Conservation (phyloP, 2,797 vertebrate genomes). For the Coracias cyanogaster region DNA sequence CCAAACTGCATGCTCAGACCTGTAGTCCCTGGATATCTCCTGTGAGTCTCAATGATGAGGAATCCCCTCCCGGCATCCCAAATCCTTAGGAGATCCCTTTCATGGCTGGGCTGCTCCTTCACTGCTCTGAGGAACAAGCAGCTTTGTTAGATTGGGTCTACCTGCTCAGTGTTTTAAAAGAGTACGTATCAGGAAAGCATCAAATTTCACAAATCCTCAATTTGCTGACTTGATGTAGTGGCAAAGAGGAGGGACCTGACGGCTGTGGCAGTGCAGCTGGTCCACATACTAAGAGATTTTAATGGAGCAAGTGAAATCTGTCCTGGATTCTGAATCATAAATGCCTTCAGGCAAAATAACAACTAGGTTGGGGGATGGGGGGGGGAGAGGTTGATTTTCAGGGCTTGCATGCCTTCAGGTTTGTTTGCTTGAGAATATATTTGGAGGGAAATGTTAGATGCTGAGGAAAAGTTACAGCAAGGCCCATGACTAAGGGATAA, state of each 20-base stretch:
- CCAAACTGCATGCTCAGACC: not conserved
- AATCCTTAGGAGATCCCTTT: not conserved
- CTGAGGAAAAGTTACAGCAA: constrained; percentile 48
- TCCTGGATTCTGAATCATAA: constrained; percentile 27
- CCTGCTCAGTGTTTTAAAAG: not conserved
- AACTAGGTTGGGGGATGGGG: too few species aligned
- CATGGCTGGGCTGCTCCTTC: not conserved
- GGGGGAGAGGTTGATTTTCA: constrained; percentile 34
- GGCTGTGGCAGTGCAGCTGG: not conserved
- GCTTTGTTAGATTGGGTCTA: not conserved
- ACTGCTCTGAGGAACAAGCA: not conserved
- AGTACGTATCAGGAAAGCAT: not conserved
- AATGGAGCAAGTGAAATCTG: not conserved
- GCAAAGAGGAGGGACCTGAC: not conserved
- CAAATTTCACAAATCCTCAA: not conserved
- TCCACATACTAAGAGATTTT: not conserved
- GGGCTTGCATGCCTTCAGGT: constrained; percentile 1
- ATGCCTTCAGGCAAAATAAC: constrained; percentile 13
- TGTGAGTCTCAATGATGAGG: not conserved
- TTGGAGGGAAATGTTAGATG: constrained; percentile 8
- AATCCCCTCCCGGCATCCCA: not conserved
- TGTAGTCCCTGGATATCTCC: not conserved
- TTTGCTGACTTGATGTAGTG: not conserved
- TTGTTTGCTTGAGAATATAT: constrained; percentile 61
- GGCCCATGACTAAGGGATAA: constrained; percentile 39